Percentiles rank a stretch among this genome's conserved stretches.
These are phyloP conservation scores for Eupithecia insigniata DNA, from an alignment of 2,888 invertebrate species.

Conservation along the genomic window DNA sequence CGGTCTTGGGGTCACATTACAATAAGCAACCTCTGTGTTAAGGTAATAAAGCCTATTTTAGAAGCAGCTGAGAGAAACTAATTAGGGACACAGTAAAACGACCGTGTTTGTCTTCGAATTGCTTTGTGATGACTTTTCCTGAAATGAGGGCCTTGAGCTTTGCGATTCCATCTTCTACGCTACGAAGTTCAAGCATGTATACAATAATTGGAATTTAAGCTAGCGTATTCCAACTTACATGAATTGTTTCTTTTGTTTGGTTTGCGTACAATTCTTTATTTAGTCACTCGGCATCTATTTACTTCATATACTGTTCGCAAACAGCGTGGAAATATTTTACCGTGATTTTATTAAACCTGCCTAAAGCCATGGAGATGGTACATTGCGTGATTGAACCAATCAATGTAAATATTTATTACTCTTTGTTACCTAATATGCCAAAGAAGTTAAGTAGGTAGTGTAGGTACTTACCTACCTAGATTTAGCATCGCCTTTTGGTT, in stretches of 20 bases:
- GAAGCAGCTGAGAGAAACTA: slow-evolving; percentile 23
- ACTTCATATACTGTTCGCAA: no score
- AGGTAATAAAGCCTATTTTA: slow-evolving; percentile 29
- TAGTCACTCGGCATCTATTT: no score
- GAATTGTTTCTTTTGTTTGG: neutral
- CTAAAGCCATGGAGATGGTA: no score
- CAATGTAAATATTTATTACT: no score
- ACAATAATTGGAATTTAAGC: neutral
- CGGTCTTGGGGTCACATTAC: slow-evolving; percentile 26
- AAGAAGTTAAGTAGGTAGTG: no score
- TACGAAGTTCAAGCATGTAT: neutral
- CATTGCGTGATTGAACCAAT: no score
- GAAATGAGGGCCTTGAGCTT: slow-evolving; percentile 20
- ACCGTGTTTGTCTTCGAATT: slow-evolving; percentile 40
- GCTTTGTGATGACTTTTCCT: slow-evolving; percentile 41
- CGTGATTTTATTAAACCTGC: no score
- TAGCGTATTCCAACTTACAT: neutral
- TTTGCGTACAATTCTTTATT: neutral
- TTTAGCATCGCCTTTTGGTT: no score
- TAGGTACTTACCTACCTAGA: no score
- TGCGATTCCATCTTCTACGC: slow-evolving; percentile 11
- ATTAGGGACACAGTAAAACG: slow-evolving; percentile 44
- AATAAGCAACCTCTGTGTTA: slow-evolving; percentile 16
- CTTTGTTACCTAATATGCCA: no score
- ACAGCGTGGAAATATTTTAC: no score